These are phyloP conservation scores for Hoplias malabaricus DNA, from an alignment of 2,113 vertebrate genomes.

Conservation along the genomic window DNA sequence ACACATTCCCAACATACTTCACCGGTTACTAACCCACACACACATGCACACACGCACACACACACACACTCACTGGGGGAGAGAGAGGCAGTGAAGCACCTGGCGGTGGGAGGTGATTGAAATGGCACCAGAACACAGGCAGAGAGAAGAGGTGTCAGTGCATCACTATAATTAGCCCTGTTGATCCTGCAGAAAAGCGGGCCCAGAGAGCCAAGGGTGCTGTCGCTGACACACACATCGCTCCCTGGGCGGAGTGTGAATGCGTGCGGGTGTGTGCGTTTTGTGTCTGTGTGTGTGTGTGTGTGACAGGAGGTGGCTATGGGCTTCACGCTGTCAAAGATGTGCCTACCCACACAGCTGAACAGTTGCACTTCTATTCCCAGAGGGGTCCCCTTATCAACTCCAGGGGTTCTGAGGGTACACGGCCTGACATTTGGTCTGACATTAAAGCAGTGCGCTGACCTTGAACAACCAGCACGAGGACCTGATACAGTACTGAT, in stretches of 20 bases:
- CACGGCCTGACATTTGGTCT: constrained; percentile 31
- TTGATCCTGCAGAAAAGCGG: constrained; percentile 54
- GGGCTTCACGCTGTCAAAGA: constrained; percentile 42
- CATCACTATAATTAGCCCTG: constrained; percentile 59
- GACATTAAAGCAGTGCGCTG: constrained; percentile 20
- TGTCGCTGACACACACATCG: constrained; percentile 49
- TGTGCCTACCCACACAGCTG: constrained; percentile 45
- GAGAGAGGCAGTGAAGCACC: constrained; percentile 49
- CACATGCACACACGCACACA: constrained; percentile 19
- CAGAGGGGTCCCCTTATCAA: constrained; percentile 42
- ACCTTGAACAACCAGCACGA: constrained; percentile 1
- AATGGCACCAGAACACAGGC: constrained; percentile 50
- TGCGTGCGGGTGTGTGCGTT: constrained; percentile 15
- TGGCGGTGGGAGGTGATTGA: constrained; percentile 58
- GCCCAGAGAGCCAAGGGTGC: constrained; percentile 37
- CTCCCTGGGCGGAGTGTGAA: constrained; percentile 42
- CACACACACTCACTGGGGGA: constrained; percentile 28
- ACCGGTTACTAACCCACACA: constrained; percentile 42
- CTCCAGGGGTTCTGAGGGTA: constrained; percentile 36
- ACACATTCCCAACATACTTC: constrained; percentile 27
- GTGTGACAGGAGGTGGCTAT: constrained; percentile 53
- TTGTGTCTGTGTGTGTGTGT: constrained; percentile 27
- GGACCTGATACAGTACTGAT: neutral
- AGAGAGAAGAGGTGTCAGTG: constrained; percentile 54
- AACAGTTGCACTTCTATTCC: constrained; percentile 41